Evolutionary conservation across 1,140 invertebrate genomes (phyloP).

Genomic region (Geopemphigus sp.): DNA sequence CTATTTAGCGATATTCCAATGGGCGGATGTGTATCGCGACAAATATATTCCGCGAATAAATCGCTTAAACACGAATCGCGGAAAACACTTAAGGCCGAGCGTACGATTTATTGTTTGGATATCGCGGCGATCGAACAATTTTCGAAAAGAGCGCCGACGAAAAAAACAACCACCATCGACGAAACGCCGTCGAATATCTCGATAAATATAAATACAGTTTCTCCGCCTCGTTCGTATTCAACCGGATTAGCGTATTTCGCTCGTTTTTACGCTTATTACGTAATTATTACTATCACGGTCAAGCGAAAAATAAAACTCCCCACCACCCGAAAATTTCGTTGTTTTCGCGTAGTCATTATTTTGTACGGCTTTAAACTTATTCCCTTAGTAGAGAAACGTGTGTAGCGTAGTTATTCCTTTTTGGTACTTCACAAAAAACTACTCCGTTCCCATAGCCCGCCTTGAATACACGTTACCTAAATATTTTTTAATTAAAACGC

Average conservation of each 20-base stretch:
- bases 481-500: conserved; percentile 29
- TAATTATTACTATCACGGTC: conserved; percentile 10
- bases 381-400: background rate
- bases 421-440: background rate
- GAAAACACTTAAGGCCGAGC: too few species aligned
- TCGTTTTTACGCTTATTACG: background rate
- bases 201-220: background rate
- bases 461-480: background rate
- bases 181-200: background rate
- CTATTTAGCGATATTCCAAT: too few species aligned
- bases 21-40: too few species aligned
- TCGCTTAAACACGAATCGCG: too few species aligned
- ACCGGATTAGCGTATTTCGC: background rate
- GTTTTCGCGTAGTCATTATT: background rate
- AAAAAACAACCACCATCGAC: background rate
- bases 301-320: too few species aligned
- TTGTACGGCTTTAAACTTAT: conserved; percentile 30
- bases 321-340: background rate
- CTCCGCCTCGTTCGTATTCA: background rate
- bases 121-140: too few species aligned
- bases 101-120: too few species aligned
- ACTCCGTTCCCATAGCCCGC: background rate
- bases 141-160: background rate
- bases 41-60: too few species aligned
- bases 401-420: background rate